A percentile compares a stretch with the other conserved stretches of the same genome.
These are phyloP conservation scores for Premnoplex brunnescens DNA, from an alignment of 2,797 vertebrate species.

Conservation along the genomic window DNA sequence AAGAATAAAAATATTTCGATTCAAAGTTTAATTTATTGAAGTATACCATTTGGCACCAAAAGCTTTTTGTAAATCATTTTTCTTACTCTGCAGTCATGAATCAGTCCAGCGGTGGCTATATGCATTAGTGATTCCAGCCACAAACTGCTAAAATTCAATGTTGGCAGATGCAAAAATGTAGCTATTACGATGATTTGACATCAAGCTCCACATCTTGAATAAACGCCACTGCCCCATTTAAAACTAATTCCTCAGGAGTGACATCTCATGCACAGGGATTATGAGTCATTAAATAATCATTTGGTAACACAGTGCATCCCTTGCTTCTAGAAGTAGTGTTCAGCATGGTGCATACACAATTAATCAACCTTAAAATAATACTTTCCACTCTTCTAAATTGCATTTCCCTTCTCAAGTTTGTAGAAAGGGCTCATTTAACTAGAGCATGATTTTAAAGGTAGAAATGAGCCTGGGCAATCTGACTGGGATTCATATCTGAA, in stretches of 20 bases:
- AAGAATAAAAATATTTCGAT: conserved; percentile 65
- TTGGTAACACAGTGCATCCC: neutral
- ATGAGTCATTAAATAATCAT: conserved; percentile 57
- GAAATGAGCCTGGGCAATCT: neutral
- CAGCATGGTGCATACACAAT: neutral
- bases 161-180: conserved; percentile 53
- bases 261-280: conserved; percentile 41
- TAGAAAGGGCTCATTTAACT: conserved; percentile 7
- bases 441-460: neutral
- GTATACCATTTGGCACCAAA: conserved; percentile 56
- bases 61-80: conserved; percentile 32
- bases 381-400: neutral
- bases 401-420: neutral
- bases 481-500: neutral
- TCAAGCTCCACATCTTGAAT: conserved; percentile 48
- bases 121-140: conserved; percentile 44
- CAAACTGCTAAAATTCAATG: conserved; percentile 45
- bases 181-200: conserved; percentile 59
- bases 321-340: conserved; percentile 19
- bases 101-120: conserved; percentile 39
- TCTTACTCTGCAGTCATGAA: conserved; percentile 37
- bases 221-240: conserved; percentile 58
- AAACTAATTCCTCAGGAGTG: conserved; percentile 64
- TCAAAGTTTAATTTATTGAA: conserved; percentile 67
- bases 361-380: conserved; percentile 48